phyloP scores from a whole-genome alignment of 2,888 invertebrate genomes.

The Trisateles emortualis region DNA sequence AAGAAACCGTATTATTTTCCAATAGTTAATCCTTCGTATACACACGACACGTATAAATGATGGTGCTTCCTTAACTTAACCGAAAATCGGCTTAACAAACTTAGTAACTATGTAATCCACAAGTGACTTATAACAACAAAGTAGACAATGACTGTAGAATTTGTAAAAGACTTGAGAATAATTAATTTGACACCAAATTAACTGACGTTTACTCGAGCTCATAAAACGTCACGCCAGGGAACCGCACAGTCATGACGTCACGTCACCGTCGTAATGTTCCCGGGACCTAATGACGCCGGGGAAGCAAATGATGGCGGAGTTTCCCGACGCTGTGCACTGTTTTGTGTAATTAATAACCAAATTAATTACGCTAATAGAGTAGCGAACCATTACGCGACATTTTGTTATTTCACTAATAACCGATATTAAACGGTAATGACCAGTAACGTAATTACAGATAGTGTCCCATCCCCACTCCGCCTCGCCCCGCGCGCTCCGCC shows the following conservation, averaged over 20 bases:
- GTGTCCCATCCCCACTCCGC: constrained; percentile 17
- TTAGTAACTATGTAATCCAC: background rate
- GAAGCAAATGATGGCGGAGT: constrained; percentile 21
- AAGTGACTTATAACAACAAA: constrained; percentile 12
- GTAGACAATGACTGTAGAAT: constrained; percentile 31
- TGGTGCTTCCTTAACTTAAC: background rate
- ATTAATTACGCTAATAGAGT: constrained; percentile 42
- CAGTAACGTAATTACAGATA: constrained; percentile 35
- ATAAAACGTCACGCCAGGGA: constrained; percentile 32
- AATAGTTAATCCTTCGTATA: too few relatives aligned
- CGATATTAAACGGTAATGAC: constrained; percentile 22
- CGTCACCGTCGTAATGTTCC: constrained; percentile 16
- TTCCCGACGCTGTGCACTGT: constrained; percentile 13
- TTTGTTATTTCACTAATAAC: constrained; percentile 44
- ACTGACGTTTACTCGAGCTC: constrained; percentile 36
- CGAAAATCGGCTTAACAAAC: background rate
- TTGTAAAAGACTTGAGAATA: constrained; percentile 33
- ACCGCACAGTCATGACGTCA: constrained; percentile 21
- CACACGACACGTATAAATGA: background rate
- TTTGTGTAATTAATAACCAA: constrained; percentile 40
- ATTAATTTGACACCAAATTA: constrained; percentile 45
- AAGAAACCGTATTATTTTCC: too few relatives aligned
- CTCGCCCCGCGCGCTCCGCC: too few relatives aligned
- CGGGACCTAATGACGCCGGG: constrained; percentile 4
- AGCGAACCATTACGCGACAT: constrained; percentile 16